Conservation (phyloP, 1,140 invertebrate species). For the Drosophila teissieri region DNA sequence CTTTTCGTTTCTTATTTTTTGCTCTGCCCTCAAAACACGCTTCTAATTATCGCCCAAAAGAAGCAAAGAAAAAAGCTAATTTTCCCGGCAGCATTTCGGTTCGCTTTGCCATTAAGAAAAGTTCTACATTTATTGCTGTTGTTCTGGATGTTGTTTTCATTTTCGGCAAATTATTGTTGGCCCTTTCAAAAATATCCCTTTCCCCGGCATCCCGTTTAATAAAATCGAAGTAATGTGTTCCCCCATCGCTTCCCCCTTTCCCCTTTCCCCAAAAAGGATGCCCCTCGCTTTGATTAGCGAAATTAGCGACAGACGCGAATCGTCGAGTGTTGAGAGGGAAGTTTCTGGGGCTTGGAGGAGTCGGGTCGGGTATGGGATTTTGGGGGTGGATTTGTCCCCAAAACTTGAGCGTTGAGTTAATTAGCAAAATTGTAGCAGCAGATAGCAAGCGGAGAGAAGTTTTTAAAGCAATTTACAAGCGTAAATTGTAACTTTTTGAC, state of each 20-base stretch:
- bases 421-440: constrained; percentile 75
- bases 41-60: constrained; percentile 69
- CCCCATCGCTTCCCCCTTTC: constrained; percentile 20
- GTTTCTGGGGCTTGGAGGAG: not conserved
- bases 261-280: not conserved
- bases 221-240: constrained; percentile 71
- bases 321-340: constrained; percentile 9
- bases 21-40: constrained; percentile 42
- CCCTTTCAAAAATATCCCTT: constrained; percentile 52
- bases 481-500: constrained; percentile 79
- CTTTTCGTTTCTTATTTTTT: constrained; percentile 27
- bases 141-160: constrained; percentile 63
- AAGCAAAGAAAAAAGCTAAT: constrained; percentile 52
- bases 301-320: constrained; percentile 69
- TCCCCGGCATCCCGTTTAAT: constrained; percentile 60
- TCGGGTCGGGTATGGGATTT: not conserved
- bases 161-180: constrained; percentile 69
- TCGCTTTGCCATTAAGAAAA: constrained; percentile 67
- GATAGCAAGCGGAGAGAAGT: constrained; percentile 69
- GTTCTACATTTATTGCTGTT: constrained; percentile 75
- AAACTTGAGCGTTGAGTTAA: constrained; percentile 75
- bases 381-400: constrained; percentile 24
- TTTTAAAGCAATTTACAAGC: constrained; percentile 83
- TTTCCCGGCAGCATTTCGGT: constrained; percentile 52
- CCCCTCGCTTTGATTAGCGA: constrained; percentile 71